Evolutionary conservation across 2,888 invertebrate genomes (phyloP).

Genomic region (Caenorhabditis auriculariae): DNA sequence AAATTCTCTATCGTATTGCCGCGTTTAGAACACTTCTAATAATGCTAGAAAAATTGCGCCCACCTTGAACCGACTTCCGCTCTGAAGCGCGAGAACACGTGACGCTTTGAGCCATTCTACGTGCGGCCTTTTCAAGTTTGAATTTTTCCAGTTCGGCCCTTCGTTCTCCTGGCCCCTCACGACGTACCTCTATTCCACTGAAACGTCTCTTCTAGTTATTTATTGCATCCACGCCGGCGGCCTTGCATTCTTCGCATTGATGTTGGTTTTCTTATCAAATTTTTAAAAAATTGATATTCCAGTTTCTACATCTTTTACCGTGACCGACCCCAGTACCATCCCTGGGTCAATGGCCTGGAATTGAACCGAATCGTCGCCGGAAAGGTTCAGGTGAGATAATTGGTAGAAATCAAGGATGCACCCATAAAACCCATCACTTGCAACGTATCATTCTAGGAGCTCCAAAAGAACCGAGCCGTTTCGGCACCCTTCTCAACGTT

Average conservation of each 20-base stretch:
- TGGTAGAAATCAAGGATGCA: constrained; percentile 4
- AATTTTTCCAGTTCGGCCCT: constrained; percentile 33
- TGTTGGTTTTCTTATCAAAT: constrained; percentile 12
- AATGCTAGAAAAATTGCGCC: too few relatives aligned
- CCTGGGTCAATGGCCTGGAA: constrained; percentile 55
- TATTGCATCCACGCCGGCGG: constrained; percentile 17
- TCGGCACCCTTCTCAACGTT: constrained; percentile 23
- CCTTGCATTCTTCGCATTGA: constrained; percentile 8
- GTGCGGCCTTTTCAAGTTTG: neutral
- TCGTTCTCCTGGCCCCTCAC: constrained; percentile 37
- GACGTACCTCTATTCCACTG: constrained; percentile 22
- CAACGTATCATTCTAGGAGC: constrained; percentile 7
- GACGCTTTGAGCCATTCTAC: too few relatives aligned
- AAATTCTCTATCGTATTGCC: too few relatives aligned
- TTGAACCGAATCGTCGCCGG: constrained; percentile 53
- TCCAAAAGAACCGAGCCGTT: constrained; percentile 23
- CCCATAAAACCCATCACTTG: neutral
- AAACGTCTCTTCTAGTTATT: constrained; percentile 13
- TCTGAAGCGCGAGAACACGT: too few relatives aligned
- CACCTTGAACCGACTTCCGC: too few relatives aligned
- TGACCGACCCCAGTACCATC: constrained; percentile 51
- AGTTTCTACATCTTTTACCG: constrained; percentile 54
- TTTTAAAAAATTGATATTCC: neutral
- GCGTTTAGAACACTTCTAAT: too few relatives aligned
- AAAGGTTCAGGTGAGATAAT: constrained; percentile 41